A percentile compares a stretch with the other conserved stretches of the same genome.
Conservation (phyloP, 2,797 vertebrate genomes). For the Coranthus polyacanthus region DNA sequence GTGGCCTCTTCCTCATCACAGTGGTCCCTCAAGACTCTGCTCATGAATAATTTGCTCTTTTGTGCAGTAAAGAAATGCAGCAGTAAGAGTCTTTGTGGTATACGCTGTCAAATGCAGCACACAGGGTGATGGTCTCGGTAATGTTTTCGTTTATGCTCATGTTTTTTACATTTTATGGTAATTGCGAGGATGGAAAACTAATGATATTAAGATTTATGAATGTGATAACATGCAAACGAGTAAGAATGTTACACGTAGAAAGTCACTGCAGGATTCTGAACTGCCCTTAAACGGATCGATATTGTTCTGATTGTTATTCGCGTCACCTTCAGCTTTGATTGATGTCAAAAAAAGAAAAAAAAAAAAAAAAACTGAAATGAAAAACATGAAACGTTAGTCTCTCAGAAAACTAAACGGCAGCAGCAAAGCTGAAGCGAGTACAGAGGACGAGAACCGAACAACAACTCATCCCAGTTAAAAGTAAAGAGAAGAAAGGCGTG, state of each 20-base stretch:
- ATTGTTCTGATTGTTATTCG: slow-evolving; percentile 14
- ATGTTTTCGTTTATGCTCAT: neutral
- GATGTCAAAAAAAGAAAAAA: too few relatives aligned
- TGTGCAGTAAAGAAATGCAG: neutral
- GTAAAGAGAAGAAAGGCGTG: slow-evolving; percentile 6
- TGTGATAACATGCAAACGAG: slow-evolving; percentile 1
- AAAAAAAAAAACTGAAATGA: neutral
- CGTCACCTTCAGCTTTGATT: slow-evolving; percentile 19
- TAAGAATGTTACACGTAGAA: neutral
- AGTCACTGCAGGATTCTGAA: slow-evolving; percentile 23
- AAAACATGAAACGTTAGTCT: too few relatives aligned
- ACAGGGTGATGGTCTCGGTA: neutral
- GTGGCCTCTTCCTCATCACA: neutral
- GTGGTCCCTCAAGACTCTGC: neutral
- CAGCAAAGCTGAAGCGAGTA: neutral
- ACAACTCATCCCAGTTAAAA: slow-evolving; percentile 6
- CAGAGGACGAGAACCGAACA: slow-evolving; percentile 5
- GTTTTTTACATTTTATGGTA: neutral
- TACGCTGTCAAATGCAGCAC: neutral
- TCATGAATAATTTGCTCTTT: slow-evolving; percentile 4
- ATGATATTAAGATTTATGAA: slow-evolving; percentile 18
- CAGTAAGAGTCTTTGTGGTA: neutral
- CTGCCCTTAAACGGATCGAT: slow-evolving; percentile 3
- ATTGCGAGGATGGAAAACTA: neutral
- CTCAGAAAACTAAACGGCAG: neutral